phyloP scores from a whole-genome alignment of 1,140 invertebrate species.

The Cryptotermes secundus region DNA sequence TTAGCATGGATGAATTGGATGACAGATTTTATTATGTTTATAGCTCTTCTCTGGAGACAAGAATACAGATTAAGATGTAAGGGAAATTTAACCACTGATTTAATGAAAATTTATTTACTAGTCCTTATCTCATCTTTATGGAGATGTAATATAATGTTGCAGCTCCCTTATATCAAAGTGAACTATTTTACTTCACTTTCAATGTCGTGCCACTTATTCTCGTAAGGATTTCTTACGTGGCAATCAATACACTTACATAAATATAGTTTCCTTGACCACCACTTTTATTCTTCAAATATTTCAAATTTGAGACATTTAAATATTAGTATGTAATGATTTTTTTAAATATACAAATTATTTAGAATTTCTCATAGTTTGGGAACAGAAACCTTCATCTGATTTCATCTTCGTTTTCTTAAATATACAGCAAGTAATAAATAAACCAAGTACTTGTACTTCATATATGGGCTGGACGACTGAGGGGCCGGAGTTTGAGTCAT shows the following conservation, averaged over 20 bases:
- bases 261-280: too few relatives aligned
- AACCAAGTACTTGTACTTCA: too few relatives aligned
- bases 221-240: not conserved
- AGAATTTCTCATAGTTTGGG: too few relatives aligned
- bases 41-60: constrained; percentile 84
- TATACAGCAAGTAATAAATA: too few relatives aligned
- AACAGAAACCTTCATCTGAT: too few relatives aligned
- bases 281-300: too few relatives aligned
- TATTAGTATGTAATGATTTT: too few relatives aligned
- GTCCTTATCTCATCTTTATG: not conserved
- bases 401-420: too few relatives aligned
- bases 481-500: too few relatives aligned
- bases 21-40: constrained; percentile 86
- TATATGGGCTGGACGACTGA: too few relatives aligned
- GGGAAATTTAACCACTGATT: constrained; percentile 44
- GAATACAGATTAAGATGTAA: constrained; percentile 93
- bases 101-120: not conserved
- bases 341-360: too few relatives aligned
- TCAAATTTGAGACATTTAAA: too few relatives aligned
- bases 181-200: not conserved
- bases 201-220: not conserved
- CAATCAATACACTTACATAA: not conserved
- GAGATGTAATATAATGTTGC: not conserved
- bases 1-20: constrained; percentile 61
- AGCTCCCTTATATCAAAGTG: not conserved